Percentiles rank a stretch among this genome's conserved stretches.
These are phyloP conservation scores for Palythoa grandiflora DNA, from an alignment of 92 coral and sea anemone genomes.

Conservation along the genomic window DNA sequence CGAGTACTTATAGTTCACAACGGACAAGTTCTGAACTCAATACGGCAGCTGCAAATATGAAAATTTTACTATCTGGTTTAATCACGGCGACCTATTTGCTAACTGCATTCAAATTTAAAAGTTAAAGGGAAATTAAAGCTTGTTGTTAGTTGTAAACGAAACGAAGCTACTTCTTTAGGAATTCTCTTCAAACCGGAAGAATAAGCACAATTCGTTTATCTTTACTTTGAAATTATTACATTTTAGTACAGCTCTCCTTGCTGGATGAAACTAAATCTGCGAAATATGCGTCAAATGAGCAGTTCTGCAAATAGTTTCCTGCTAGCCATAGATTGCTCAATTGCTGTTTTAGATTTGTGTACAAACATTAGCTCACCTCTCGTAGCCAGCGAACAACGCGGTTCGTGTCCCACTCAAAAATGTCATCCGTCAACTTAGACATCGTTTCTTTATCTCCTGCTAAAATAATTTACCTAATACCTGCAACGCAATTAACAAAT, in stretches of 20 bases:
- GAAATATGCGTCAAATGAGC: background rate
- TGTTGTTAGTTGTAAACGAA: too few species aligned
- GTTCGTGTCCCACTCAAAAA: constrained; percentile 31
- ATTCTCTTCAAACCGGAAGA: background rate
- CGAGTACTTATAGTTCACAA: too few species aligned
- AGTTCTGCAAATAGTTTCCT: constrained; percentile 21
- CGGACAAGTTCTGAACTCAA: background rate
- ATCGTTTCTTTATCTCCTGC: constrained; percentile 6
- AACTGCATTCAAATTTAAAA: background rate
- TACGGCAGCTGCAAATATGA: background rate
- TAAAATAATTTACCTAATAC: background rate
- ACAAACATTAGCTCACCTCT: constrained; percentile 1
- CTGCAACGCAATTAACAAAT: background rate
- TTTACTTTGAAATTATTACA: background rate
- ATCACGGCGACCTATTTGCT: background rate
- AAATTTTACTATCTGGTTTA: background rate
- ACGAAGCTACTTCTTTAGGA: background rate
- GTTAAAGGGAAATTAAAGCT: too few species aligned
- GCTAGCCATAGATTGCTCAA: constrained; percentile 11
- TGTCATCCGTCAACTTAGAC: constrained; percentile 31
- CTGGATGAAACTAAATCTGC: background rate
- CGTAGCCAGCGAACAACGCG: constrained; percentile 35
- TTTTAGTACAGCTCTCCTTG: background rate
- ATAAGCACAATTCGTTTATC: background rate
- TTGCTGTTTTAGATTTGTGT: background rate